Conservation (phyloP, 2,888 invertebrate genomes). For the Caenorhabditis imperialis region DNA sequence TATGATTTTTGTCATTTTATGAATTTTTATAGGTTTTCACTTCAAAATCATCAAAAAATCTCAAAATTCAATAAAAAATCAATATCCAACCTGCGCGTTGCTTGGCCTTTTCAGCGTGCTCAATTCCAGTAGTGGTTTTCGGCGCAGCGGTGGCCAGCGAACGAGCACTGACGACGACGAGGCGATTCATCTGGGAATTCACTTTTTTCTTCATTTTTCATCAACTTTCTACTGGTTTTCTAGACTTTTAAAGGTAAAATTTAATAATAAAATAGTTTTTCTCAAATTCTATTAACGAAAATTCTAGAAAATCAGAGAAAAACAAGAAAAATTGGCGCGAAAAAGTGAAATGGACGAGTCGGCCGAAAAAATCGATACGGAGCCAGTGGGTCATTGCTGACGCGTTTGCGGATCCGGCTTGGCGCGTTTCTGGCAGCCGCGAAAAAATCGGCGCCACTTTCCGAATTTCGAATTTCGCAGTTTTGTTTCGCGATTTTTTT, state of each 20-base stretch:
- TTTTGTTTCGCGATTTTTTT: conserved; percentile 8
- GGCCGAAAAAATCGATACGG: conserved; percentile 14
- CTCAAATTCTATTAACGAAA: not conserved
- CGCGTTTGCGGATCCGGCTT: conserved; percentile 11
- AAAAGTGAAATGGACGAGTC: conserved; percentile 12
- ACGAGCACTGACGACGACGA: conserved; percentile 36
- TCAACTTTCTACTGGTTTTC: too few relatives aligned
- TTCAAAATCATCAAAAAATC: too few relatives aligned
- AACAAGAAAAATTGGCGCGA: not conserved
- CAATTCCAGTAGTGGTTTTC: conserved; percentile 72
- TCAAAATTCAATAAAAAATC: not conserved
- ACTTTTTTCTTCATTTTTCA: not conserved
- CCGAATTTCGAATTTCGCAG: conserved; percentile 6
- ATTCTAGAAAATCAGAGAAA: not conserved
- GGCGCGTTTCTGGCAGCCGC: conserved; percentile 9
- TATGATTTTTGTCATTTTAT: not conserved
- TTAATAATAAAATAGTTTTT: too few relatives aligned
- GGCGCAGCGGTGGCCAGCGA: conserved; percentile 63
- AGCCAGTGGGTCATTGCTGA: not conserved
- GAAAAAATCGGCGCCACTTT: not conserved
- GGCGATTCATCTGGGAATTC: conserved; percentile 42
- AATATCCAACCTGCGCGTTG: conserved; percentile 54
- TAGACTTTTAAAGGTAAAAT: too few relatives aligned
- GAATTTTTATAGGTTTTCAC: too few relatives aligned
- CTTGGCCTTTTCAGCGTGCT: conserved; percentile 73